Conservation (phyloP, 2,113 vertebrate genomes). For the Mandrillus leucophaeus region DNA sequence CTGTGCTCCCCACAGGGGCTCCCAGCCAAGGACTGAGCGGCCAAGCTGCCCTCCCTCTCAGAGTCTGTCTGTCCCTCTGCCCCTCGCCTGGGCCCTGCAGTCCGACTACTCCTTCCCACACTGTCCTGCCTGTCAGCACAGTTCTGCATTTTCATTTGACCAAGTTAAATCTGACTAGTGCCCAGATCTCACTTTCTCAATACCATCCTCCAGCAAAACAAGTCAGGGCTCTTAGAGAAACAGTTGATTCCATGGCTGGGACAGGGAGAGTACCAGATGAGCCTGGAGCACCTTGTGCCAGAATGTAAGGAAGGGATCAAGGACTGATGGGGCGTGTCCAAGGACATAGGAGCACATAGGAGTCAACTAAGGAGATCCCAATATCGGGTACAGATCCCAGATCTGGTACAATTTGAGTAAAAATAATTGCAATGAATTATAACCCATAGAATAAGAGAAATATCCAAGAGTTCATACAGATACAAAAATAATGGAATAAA, state of each 20-base stretch:
- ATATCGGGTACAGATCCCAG: neutral
- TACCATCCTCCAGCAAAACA: neutral
- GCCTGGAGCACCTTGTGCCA: neutral
- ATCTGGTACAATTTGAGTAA: neutral
- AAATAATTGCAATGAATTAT: neutral
- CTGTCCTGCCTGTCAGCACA: neutral
- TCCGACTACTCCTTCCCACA: neutral
- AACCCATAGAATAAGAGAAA: neutral
- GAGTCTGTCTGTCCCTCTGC: neutral
- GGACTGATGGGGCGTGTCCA: no score
- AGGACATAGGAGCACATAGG: neutral
- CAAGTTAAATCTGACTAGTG: neutral
- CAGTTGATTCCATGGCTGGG: neutral
- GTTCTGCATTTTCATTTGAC: neutral
- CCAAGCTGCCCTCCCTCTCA: neutral
- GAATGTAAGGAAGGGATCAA: neutral
- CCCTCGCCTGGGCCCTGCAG: neutral
- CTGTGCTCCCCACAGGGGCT: neutral
- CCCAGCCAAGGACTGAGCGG: neutral
- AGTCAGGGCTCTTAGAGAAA: neutral
- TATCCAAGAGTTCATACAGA: neutral
- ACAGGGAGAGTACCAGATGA: neutral
- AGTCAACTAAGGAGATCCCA: neutral
- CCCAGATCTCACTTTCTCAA: neutral
- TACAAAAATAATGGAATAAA: neutral